A percentile compares a stretch with the other conserved stretches of the same genome.
Evolutionary conservation across 1,140 invertebrate species (phyloP).

Genomic region (Drosophila oshimai): DNA sequence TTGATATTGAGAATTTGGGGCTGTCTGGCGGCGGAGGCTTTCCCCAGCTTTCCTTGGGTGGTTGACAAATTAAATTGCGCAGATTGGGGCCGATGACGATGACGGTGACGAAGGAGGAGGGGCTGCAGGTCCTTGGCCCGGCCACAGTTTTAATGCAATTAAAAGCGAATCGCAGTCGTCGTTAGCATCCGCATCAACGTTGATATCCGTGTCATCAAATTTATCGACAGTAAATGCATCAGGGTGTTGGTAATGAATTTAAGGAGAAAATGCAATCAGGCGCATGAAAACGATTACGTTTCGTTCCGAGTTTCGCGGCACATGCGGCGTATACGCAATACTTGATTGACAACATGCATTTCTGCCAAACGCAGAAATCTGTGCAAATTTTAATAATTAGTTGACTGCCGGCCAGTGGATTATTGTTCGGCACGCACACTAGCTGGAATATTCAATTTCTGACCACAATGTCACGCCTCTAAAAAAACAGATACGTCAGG

Average conservation of each 20-base stretch:
- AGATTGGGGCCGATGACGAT: conserved; percentile 44
- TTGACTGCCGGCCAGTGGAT: conserved; percentile 36
- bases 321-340: conserved; percentile 23
- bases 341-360: conserved; percentile 31
- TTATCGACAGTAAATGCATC: conserved; percentile 63
- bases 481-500: conserved; percentile 3
- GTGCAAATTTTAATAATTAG: conserved; percentile 66
- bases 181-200: conserved; percentile 14
- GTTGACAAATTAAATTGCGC: conserved; percentile 71
- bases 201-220: conserved; percentile 48
- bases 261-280: conserved; percentile 67
- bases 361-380: conserved; percentile 32
- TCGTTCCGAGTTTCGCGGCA: conserved; percentile 5
- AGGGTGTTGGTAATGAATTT: conserved; percentile 66
- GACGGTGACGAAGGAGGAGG: not conserved
- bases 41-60: conserved; percentile 11
- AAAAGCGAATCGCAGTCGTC: conserved; percentile 63
- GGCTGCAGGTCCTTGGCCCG: conserved; percentile 29
- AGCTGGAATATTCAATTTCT: conserved; percentile 32
- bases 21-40: conserved; percentile 22
- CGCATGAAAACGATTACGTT: conserved; percentile 61
- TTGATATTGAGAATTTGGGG: conserved; percentile 62
- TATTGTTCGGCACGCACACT: conserved; percentile 1
- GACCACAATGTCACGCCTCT: conserved; percentile 40
- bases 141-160: conserved; percentile 73